Evolutionary conservation across 2,113 vertebrate genomes (phyloP).

Genomic region (Xiphias gladius): DNA sequence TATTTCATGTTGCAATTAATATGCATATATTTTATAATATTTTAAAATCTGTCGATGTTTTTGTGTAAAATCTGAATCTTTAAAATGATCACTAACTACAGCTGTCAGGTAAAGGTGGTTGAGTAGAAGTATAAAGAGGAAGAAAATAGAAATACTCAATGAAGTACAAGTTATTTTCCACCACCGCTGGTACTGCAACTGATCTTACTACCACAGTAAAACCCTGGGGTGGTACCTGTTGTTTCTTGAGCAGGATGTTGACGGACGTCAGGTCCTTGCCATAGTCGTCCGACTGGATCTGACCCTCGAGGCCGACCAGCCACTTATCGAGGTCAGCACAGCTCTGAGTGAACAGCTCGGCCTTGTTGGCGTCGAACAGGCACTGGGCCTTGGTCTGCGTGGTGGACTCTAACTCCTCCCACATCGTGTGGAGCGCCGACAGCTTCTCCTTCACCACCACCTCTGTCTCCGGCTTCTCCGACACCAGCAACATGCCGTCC

Average conservation of each 20-base stretch:
- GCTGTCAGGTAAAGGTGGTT: too few relatives aligned
- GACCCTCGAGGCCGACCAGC: constrained; percentile 93
- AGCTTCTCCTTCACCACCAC: constrained; percentile 92
- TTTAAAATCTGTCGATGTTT: too few relatives aligned
- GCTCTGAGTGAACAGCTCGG: constrained; percentile 97
- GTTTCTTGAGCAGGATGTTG: constrained; percentile 97
- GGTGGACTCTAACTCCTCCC: constrained; percentile 94
- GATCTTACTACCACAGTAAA: too few relatives aligned
- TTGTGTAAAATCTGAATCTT: too few relatives aligned
- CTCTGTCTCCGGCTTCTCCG: constrained; percentile 95
- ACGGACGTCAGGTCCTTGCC: constrained; percentile 98
- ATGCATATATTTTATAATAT: too few relatives aligned
- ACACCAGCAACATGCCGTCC: constrained; percentile 93
- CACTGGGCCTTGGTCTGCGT: constrained; percentile 97
- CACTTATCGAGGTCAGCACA: constrained; percentile 96
- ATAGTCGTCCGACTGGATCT: constrained; percentile 95
- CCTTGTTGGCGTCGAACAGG: constrained; percentile 97
- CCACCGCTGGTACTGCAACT: too few relatives aligned
- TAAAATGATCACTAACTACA: too few relatives aligned
- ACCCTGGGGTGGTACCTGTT: constrained; percentile 87
- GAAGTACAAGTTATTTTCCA: too few relatives aligned
- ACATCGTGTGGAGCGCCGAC: constrained; percentile 89
- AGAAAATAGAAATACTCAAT: too few relatives aligned
- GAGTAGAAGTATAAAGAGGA: too few relatives aligned
- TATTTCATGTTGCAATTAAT: too few relatives aligned